Percentiles rank a stretch among this genome's conserved stretches.
These are phyloP conservation scores for Scopus umbretta DNA, from an alignment of 2,113 vertebrate species.

Conservation along the genomic window DNA sequence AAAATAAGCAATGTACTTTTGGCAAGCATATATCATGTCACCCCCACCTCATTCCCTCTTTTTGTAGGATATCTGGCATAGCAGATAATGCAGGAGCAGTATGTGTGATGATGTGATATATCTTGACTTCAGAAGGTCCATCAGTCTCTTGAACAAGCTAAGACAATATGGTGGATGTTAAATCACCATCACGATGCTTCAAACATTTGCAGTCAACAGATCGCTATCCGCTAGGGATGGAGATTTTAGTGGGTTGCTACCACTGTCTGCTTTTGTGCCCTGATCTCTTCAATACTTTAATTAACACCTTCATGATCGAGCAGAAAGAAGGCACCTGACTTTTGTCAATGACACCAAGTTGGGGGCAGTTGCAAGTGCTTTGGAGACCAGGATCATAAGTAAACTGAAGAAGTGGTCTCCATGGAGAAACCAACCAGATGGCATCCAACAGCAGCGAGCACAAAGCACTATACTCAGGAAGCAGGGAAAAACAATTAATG, in stretches of 20 bases:
- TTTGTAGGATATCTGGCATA: neutral
- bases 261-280: neutral
- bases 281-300: neutral
- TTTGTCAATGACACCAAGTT: neutral
- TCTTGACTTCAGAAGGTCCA: neutral
- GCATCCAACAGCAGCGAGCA: neutral
- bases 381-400: neutral
- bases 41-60: neutral
- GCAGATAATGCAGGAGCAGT: neutral
- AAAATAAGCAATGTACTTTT: neutral
- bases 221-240: fast-evolving
- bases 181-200: neutral
- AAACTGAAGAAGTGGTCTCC: neutral
- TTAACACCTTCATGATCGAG: neutral
- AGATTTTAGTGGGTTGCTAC: neutral
- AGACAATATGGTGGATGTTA: neutral
- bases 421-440: neutral
- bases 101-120: neutral
- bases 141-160: neutral
- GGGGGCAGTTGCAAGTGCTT: neutral
- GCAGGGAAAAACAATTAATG: neutral
- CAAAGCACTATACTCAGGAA: neutral
- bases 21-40: neutral
- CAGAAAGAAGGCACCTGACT: neutral
- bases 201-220: neutral